Percentiles rank a stretch among this genome's conserved stretches.
These are phyloP conservation scores for Chaetura pelagica DNA, from an alignment of 2,113 vertebrate species.

Conservation along the genomic window DNA sequence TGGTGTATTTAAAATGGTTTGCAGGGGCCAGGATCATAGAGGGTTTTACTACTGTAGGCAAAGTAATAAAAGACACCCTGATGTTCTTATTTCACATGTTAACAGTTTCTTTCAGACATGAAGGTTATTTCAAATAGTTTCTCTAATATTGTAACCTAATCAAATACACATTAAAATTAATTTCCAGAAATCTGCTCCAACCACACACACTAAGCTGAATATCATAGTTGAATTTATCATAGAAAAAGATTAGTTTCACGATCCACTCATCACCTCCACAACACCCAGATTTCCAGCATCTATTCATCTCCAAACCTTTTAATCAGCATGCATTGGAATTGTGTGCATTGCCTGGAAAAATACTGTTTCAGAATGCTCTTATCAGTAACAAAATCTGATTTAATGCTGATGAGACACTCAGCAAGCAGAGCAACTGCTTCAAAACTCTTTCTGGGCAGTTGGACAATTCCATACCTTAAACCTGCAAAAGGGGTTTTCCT, in stretches of 20 bases:
- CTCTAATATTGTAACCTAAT: not conserved
- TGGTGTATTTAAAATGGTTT: not conserved
- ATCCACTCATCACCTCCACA: not conserved
- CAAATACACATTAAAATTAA: not conserved
- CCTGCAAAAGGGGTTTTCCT: constrained; percentile 96
- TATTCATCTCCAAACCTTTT: not conserved
- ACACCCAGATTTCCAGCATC: not conserved
- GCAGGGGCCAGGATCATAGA: not conserved
- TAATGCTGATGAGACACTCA: not conserved
- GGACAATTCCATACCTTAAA: constrained; percentile 87
- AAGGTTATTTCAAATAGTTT: not conserved
- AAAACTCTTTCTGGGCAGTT: not conserved
- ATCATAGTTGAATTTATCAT: not conserved
- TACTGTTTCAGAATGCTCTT: not conserved
- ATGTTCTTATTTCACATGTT: not conserved
- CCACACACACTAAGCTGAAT: not conserved
- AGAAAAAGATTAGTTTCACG: not conserved
- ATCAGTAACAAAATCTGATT: not conserved
- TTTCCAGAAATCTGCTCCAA: not conserved
- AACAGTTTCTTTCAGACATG: not conserved
- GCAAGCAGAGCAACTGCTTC: not conserved
- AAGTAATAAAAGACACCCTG: not conserved
- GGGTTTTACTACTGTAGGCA: not conserved
- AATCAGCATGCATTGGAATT: not conserved
- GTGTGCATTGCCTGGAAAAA: not conserved